A percentile compares a stretch with the other conserved stretches of the same genome.
Evolutionary conservation across 1,140 invertebrate genomes (phyloP).

Genomic region (Coelopa frigida): DNA sequence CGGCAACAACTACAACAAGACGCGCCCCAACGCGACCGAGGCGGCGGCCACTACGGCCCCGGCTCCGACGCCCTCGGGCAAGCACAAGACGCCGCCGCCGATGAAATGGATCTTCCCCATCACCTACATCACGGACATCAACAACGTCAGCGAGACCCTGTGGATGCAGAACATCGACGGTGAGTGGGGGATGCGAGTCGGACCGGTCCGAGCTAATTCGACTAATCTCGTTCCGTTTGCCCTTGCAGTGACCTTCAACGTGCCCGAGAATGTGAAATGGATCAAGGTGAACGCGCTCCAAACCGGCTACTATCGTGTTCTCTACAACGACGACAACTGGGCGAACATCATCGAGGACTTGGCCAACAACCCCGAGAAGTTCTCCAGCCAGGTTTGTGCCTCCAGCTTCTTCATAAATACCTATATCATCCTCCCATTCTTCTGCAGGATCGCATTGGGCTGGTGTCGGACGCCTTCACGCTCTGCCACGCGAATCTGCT

Average conservation of each 20-base stretch:
- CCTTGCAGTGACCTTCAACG: slow-evolving; percentile 57
- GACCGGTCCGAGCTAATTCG: not conserved
- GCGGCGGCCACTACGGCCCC: slow-evolving; percentile 31
- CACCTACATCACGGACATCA: slow-evolving; percentile 40
- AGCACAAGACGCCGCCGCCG: slow-evolving; percentile 22
- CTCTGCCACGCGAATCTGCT: slow-evolving; percentile 65
- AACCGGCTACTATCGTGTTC: slow-evolving; percentile 79
- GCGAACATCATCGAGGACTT: slow-evolving; percentile 61
- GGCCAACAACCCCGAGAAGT: slow-evolving; percentile 57
- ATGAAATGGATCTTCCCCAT: slow-evolving; percentile 44
- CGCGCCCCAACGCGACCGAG: slow-evolving; percentile 29
- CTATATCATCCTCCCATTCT: not conserved
- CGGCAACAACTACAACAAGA: slow-evolving; percentile 37
- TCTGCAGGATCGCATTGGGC: slow-evolving; percentile 57
- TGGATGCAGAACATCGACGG: slow-evolving; percentile 43
- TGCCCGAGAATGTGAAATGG: slow-evolving; percentile 59
- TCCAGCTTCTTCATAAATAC: no score
- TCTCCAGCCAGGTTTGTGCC: slow-evolving; percentile 50
- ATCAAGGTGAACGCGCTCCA: slow-evolving; percentile 83
- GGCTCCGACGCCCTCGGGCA: slow-evolving; percentile 27
- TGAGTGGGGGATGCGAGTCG: slow-evolving; percentile 10
- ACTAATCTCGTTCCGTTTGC: not conserved
- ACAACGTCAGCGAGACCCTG: slow-evolving; percentile 36
- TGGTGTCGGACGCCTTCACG: slow-evolving; percentile 69
- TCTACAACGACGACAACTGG: slow-evolving; percentile 77